phyloP scores from a whole-genome alignment of 2,113 vertebrate species.

The Hyperopisus bebe region DNA sequence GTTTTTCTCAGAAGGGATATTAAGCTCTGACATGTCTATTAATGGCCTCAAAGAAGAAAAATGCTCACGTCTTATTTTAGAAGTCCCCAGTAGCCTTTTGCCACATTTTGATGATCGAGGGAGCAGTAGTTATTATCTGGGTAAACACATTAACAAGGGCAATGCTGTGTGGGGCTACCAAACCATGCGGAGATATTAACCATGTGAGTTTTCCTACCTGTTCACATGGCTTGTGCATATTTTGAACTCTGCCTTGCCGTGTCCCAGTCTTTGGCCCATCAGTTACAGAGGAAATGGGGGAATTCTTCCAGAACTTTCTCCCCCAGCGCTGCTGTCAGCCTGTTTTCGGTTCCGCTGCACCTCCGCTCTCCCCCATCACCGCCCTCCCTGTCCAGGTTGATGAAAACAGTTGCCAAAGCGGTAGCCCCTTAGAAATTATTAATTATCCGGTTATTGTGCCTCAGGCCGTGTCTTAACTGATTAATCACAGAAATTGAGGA shows the following conservation, averaged over 20 bases:
- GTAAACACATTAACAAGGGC: background rate
- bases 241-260: background rate
- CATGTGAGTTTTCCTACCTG: background rate
- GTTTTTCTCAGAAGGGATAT: background rate
- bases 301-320: background rate
- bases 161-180: background rate
- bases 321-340: background rate
- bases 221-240: background rate
- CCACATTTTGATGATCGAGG: background rate
- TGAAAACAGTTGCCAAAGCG: constrained; percentile 78
- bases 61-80: background rate
- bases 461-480: constrained; percentile 85
- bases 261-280: background rate
- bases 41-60: background rate
- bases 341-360: background rate
- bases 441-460: constrained; percentile 98
- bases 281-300: background rate
- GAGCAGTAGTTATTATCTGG: background rate
- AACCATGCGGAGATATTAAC: background rate
- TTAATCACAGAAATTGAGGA: constrained; percentile 80
- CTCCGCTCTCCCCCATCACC: background rate
- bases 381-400: constrained; percentile 65
- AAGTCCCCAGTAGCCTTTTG: background rate
- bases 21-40: background rate
- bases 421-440: constrained; percentile 95